phyloP scores from a whole-genome alignment of 2,797 vertebrate genomes.

The Ispidina picta region DNA sequence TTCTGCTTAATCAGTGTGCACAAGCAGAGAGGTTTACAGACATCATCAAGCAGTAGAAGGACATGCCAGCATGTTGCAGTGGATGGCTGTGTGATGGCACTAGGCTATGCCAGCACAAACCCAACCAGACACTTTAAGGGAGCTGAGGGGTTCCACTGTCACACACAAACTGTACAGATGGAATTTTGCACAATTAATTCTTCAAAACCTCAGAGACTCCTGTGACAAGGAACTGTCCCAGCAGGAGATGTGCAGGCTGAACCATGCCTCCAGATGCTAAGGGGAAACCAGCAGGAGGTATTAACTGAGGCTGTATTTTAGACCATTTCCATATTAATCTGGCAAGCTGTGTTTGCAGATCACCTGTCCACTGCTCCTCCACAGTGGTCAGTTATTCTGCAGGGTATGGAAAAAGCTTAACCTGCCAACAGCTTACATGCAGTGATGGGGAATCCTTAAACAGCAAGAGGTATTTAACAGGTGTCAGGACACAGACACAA shows the following conservation, averaged over 20 bases:
- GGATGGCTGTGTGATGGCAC: slow-evolving; percentile 1
- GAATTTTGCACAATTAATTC: slow-evolving; percentile 49
- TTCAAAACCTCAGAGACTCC: slow-evolving; percentile 18
- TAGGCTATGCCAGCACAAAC: slow-evolving; percentile 11
- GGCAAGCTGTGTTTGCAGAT: slow-evolving; percentile 3
- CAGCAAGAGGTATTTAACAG: not conserved
- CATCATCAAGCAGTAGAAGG: slow-evolving; percentile 57
- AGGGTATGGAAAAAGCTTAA: not conserved
- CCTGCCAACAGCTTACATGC: slow-evolving; percentile 5
- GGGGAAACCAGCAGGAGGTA: not conserved
- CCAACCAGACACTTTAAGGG: slow-evolving; percentile 37
- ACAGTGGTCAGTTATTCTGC: not conserved
- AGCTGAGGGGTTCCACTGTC: slow-evolving; percentile 49
- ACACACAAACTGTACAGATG: slow-evolving; percentile 33
- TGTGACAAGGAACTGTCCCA: not conserved
- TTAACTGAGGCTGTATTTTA: slow-evolving; percentile 8
- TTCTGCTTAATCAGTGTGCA: slow-evolving; percentile 29
- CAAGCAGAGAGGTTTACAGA: slow-evolving; percentile 62
- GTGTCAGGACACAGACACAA: not conserved
- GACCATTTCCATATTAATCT: not conserved
- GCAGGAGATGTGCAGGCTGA: not conserved
- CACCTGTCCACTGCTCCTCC: not conserved
- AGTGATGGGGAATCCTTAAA: not conserved
- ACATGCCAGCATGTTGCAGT: slow-evolving; percentile 28
- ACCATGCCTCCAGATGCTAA: not conserved